Evolutionary conservation across 2,888 invertebrate species (phyloP), one percentile per base, ranked within the genome.

Genomic region (Spatulosminthurus flaviceps): DNA sequence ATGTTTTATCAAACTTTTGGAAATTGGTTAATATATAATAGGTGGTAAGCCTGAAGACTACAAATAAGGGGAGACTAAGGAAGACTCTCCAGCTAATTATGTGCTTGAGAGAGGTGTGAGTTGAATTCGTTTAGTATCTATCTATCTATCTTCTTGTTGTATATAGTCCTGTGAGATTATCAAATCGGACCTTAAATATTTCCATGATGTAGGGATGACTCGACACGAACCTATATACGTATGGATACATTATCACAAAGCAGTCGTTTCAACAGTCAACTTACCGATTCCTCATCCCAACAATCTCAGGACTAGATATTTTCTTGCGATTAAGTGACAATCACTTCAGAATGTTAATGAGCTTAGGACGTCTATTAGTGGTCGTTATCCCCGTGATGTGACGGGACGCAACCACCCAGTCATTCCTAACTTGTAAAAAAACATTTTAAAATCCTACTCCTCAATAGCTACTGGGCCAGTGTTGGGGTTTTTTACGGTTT

Each of bases 301-400:
- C 78, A 78, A 80, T 77, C 78, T 78, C 78, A 61, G 71, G 78
- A 80, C 71, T 71, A 75, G 75, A 78, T 78, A 78, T 73, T 78
- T 75, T 80, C 74, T 75, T 43, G 78, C 67, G 78, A 80, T 80
- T 75, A 75, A 80, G 70, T 80, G 78, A 78, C 75, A 78, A 78
- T 78, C 74, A 67, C 70, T 75, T 43, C 69, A 78, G 80, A 80
- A 80, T 80, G 78, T 60, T 80, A 80, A 80, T 80, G 78, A 78
- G 72, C 34, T 73, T 19, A 19, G n/a, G 26, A 19, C 28, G 60
- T 60, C 60, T 21, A 60, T 60, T 64, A 64, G 64, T 64, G 64
- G 64, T 64, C 64, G 21, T 64, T 26, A 24, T 24, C 64, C 51
- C 5, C 51, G 1, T 2, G n/a, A 13, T 51, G 16, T 16, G 51